phyloP scores from a whole-genome alignment of 2,888 invertebrate genomes.

The Hermodice carunculata region DNA sequence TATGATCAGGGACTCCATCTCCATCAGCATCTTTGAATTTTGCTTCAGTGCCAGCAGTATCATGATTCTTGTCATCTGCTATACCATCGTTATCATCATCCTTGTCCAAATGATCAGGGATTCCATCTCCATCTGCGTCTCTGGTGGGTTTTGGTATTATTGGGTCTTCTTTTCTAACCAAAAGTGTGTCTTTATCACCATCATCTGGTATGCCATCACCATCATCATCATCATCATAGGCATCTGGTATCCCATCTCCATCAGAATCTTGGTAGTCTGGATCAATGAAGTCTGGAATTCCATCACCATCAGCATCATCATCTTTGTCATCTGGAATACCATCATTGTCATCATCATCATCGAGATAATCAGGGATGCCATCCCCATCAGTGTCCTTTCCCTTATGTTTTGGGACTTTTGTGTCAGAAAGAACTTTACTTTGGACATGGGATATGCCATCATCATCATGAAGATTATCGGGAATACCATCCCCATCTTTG shows the following conservation, averaged over 20 bases:
- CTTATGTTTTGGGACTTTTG: conserved; percentile 56
- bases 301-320: conserved; percentile 53
- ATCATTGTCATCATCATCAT: conserved; percentile 57
- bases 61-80: conserved; percentile 5
- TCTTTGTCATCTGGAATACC: conserved; percentile 61
- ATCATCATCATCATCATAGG: conserved; percentile 18
- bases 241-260: conserved; percentile 7
- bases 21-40: conserved; percentile 42
- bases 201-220: conserved; percentile 12
- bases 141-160: too few relatives aligned
- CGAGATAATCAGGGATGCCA: conserved; percentile 56
- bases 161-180: too few relatives aligned
- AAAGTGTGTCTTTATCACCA: conserved; percentile 13
- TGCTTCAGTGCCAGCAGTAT: too few relatives aligned
- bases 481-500: conserved; percentile 56
- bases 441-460: conserved; percentile 43
- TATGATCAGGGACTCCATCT: conserved; percentile 35
- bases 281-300: conserved; percentile 47
- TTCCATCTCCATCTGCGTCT: conserved; percentile 22
- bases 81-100: conserved; percentile 33
- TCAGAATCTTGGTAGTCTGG: background rate
- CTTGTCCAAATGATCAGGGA: conserved; percentile 31
- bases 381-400: conserved; percentile 53
- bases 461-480: conserved; percentile 32
- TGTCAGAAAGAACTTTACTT: conserved; percentile 48